Base-by-base conservation (phyloP, 2,797 vertebrate genomes). In the Protosalanx chinensis region DNA sequence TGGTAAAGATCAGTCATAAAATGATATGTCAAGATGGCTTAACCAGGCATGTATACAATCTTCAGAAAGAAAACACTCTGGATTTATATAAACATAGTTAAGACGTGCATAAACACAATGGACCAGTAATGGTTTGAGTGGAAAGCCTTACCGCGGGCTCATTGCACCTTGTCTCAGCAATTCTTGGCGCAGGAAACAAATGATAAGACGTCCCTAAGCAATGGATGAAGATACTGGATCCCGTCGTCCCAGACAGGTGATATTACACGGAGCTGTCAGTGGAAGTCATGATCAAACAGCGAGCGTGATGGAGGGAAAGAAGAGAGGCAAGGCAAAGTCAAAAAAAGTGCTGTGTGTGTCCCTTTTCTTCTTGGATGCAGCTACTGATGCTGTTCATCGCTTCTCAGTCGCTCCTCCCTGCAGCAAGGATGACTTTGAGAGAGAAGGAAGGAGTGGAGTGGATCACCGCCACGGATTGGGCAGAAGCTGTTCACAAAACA, bases 361-460 rank as follows among this genome's bases (percentile, higher is more conserved):
- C 56, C 85, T 90, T 91, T 90, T 68, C 53, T 63, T 86, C 90
- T 91, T 91, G 86, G 88, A 91, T 88, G 89, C 90, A 87, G 86
- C 72, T 70, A 49, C 59, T 73, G 73, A 77, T 87, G 93, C 91
- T 92, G 92, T 88, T 90, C 84, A 1, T 32, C 90, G 76, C 83
- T 85, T 72, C 90, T 86, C 81, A n/a, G 76, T 88, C 84, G 90
- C 93, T 94, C 92, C 93, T 93, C 92, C 92, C 91, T 93, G 93
- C 93, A 91, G 93, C 91, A 93, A 92, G 88, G 86, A 77, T 71
- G 75, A 82, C 76, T 88, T 64, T 72, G 80, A 79, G 88, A 73
- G 79, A 81, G 86, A 87, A 63, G 53, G 20, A 93, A 91, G 1
- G 20, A 5, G 83, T 59, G 93, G 88, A 83, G 3, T 82, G 91